Evolutionary conservation across 2,113 vertebrate genomes (phyloP), one percentile per base, ranked within the genome.

Genomic region (Cinclus mexicanus): DNA sequence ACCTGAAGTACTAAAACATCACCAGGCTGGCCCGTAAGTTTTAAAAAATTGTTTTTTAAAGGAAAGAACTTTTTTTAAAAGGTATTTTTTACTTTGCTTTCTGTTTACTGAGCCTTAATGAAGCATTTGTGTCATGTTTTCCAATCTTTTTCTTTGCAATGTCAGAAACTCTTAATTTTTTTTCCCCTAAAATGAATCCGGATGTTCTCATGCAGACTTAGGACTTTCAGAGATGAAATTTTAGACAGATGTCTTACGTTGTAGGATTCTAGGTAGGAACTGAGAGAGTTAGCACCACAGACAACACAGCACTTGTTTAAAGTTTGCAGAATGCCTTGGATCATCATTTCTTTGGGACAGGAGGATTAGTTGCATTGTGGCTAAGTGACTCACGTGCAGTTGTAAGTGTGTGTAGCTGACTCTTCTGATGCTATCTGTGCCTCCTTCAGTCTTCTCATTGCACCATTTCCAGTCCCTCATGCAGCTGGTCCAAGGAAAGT

Each of bases 51-150:
- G 23, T 37, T 71, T 74, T 88, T 90, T 90, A 91, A 91, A 87
- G 1, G 2, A 37, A 84, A 90, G 8, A 78, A 64, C 29, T 70
- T 65, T 82, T 82, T 37, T 1, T 0, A 25, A 72, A 78, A 25
- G 18, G 22, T 69, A 12, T 69, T 93, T 94, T 91, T 50, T 19
- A 60, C 57, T 87, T 80, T 47, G 23, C 35, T 69, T 89, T 83
- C 81, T 96, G 60, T 94, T 94, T 95, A 84, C 39, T 42, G 70
- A 92, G 35, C 44, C 79, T 85, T 85, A 75, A 76, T 41, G 69
- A 93, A 94, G 92, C 31, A 72, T 72, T 69, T 26, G 79, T 14
- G 35, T 85, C 79, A 52, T 68, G 61, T 87, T 93, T 95, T 92
- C 78, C 75, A 88, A 49, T 64, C 55, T 71, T 83, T 52, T 88